These are phyloP conservation scores for Neoitamus cyanurus DNA, from an alignment of 2,888 invertebrate species.

Conservation along the genomic window DNA sequence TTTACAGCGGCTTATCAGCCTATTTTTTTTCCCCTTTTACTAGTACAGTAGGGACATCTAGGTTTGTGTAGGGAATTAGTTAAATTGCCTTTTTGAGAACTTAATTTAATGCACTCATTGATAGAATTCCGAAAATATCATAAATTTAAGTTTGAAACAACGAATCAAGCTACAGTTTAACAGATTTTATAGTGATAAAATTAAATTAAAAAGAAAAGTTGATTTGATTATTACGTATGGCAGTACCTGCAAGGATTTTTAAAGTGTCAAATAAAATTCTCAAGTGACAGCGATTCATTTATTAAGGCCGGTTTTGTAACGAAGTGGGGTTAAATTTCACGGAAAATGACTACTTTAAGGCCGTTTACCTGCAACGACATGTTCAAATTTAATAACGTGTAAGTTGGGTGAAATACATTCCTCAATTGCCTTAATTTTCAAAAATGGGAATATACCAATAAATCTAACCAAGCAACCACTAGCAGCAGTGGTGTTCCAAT, in stretches of 20 bases:
- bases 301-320: not conserved
- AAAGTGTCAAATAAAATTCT: not conserved
- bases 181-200: no score
- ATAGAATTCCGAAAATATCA: no score
- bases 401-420: slow-evolving; percentile 67
- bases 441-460: not conserved
- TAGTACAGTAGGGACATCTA: not conserved
- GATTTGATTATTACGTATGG: not conserved
- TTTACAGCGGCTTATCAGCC: not conserved
- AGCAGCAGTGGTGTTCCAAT: no score
- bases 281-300: not conserved
- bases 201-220: not conserved
- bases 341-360: slow-evolving; percentile 87
- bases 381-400: slow-evolving; percentile 96
- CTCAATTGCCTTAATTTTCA: not conserved
- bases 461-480: not conserved
- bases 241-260: not conserved
- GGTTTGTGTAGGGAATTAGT: not conserved
- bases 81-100: not conserved
- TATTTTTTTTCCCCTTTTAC: not conserved
- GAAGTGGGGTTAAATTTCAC: not conserved
- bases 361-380: slow-evolving; percentile 95
- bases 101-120: no score
- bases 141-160: no score
- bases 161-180: no score